These are phyloP conservation scores for Dendrophyllia cribrosa DNA, from an alignment of 64 coral and sea anemone species.

Conservation along the genomic window DNA sequence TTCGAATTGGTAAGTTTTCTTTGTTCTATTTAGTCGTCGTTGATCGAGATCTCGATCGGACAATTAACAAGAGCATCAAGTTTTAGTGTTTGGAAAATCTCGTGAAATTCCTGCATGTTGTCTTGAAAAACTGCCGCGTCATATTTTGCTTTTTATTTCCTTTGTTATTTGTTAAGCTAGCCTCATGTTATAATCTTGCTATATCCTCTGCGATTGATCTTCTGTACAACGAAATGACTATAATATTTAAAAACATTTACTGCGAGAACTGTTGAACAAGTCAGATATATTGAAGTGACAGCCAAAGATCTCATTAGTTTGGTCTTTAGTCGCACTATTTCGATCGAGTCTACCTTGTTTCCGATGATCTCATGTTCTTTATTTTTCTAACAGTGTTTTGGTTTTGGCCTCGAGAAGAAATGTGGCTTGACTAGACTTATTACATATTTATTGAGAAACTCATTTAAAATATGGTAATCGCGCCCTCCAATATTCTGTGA, in stretches of 20 bases:
- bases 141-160: background rate
- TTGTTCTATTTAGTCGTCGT: background rate
- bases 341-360: background rate
- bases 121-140: slow-evolving; percentile 12
- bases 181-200: no score
- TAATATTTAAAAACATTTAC: no score
- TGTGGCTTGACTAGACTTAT: background rate
- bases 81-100: background rate
- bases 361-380: slow-evolving; percentile 18
- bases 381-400: background rate
- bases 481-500: background rate
- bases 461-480: background rate
- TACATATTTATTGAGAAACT: background rate
- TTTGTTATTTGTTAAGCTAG: background rate
- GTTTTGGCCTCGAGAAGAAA: background rate
- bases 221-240: no score
- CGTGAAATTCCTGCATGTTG: background rate
- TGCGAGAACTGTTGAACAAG: no score
- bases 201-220: no score
- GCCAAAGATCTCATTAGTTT: no score
- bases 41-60: background rate
- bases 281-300: no score
- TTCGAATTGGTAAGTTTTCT: slow-evolving; percentile 34
- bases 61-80: background rate
- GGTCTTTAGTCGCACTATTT: background rate